Base-by-base conservation (phyloP, 2,797 vertebrate species). In the Macroramphosus scolopax region DNA sequence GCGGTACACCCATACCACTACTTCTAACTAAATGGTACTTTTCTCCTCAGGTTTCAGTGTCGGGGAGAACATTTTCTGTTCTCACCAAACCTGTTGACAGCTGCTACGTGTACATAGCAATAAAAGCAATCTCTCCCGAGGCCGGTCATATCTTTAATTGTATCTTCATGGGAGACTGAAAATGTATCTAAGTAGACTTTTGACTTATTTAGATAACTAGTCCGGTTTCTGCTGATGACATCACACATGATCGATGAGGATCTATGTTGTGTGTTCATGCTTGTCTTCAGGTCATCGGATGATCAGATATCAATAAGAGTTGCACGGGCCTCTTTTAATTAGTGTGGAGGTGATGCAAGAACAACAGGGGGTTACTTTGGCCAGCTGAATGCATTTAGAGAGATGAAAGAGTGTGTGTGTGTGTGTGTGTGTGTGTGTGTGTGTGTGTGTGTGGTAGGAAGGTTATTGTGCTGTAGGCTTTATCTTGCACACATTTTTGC, bases 171-270 rank as follows among this genome's bases (percentile, higher is more conserved):
- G 26, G 52, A 80, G 63, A 15, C 25, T 70, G 12, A 57, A 15
- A 70, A 83, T 68, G n/a, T 1, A 24, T 42, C 40, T 11, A 31
- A 37, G 32, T 43, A 37, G 16, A 33, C 16, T 46, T 51, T 36
- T 25, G 44, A n/a, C 66, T 55, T 41, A 39, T 57, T 47, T 46
- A 62, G 63, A 71, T 75, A 61, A 52, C 46, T 50, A 13, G 31
- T 61, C 54, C 32, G 13, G 10, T 48, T 14, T 50, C 37, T 29
- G 26, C 55, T 59, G 77, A 84, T 80, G 63, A 71, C 70, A 80
- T 75, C 61, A 40, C 5, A 13, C 35, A 33, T 22, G 20, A 14
- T 12, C 0, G 2, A 13, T 39, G 20, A n/a, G n/a, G n/a, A n/a
- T n/a, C n/a, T n/a, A n/a, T n/a, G n/a, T n/a, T n/a, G n/a, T n/a